Percentiles rank a stretch among this genome's conserved stretches.
Conservation (phyloP, 2,797 vertebrate genomes). For the Acanthurus leucopareius region DNA sequence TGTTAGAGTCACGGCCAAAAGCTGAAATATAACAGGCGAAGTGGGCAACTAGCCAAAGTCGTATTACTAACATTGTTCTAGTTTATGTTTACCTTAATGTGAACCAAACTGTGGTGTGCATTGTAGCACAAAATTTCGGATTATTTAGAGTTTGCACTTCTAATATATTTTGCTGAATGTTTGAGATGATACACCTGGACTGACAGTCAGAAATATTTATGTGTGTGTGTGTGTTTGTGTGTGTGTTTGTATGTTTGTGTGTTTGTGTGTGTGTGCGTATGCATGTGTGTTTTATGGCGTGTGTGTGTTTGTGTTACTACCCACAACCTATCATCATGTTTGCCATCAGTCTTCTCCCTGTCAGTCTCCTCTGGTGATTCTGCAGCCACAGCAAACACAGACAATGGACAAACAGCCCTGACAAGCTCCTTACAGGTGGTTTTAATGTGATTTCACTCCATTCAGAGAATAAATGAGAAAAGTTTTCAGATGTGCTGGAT, state of each 20-base stretch:
- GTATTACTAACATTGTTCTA: background rate
- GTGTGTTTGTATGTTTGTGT: no score
- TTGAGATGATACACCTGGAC: constrained; percentile 32
- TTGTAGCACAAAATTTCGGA: constrained; percentile 2
- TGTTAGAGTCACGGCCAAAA: constrained; percentile 17
- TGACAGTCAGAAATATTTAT: constrained; percentile 24
- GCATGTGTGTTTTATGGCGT: no score
- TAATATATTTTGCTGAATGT: constrained; percentile 23
- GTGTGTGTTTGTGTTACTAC: no score
- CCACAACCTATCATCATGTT: constrained; percentile 21
- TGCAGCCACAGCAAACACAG: constrained; percentile 24
- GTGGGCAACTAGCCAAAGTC: constrained; percentile 1
- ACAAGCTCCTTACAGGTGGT: background rate
- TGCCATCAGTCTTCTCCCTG: constrained; percentile 33
- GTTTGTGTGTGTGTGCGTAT: background rate
- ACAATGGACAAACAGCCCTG: constrained; percentile 23
- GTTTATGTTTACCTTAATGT: constrained; percentile 16
- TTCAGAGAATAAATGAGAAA: background rate
- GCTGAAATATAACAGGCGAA: constrained; percentile 26
- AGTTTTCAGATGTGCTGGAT: background rate
- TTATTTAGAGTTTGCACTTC: constrained; percentile 20
- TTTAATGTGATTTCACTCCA: constrained; percentile 3
- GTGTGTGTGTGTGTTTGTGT: background rate
- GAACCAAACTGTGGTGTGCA: background rate
- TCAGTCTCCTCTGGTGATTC: constrained; percentile 25